Base-by-base conservation (phyloP, 2,113 vertebrate genomes). In the Corythoichthys intestinalis region DNA sequence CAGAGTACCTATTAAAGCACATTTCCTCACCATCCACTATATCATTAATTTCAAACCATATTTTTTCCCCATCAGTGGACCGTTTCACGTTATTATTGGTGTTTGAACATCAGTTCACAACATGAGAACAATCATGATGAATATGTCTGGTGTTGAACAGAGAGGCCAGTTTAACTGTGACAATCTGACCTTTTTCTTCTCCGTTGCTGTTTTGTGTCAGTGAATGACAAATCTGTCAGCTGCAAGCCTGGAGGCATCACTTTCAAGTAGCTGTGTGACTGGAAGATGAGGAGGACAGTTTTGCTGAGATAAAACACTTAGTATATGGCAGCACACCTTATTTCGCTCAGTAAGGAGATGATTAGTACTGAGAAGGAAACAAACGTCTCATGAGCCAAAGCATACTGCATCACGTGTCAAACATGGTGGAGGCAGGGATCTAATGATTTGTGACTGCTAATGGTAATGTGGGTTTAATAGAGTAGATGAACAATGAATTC, bases 21-120 rank as follows among this genome's bases (percentile, higher is more conserved):
- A 69, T 82, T 83, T 78, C 62, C 68, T 50, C 68, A 41, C 47
- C 65, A 48, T 66, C 70, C 38, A 70, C 69, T 62, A 77, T 67
- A 48, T 60, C 50, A 82, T 83, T 65, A 84, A 46, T 72, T 68
- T 1, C 52, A 65, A 8, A 39, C 37, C 17, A 20, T 46, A n/a
- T 58, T 67, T 68, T 1, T 65, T 65, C 3, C 34, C 71, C n/a
- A 12, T 71, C 52, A 28, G 4, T 15, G 46, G 58, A 52, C 9
- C 60, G 2, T 34, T 50, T 46, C 44, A 37, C 20, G n/a, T 6
- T 34, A 10, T 38, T n/a, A 14, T 50, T 64, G 56, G 11, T 64
- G 38, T 46, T 39, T n/a, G 15, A 61, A 7, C 3, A 39, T 61
- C 59, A 63, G 46, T 46, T 41, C 6, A 65, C 17, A 0, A 28